These are phyloP conservation scores for Gallinago solitaria DNA, from an alignment of 2,797 vertebrate species.

Conservation along the genomic window DNA sequence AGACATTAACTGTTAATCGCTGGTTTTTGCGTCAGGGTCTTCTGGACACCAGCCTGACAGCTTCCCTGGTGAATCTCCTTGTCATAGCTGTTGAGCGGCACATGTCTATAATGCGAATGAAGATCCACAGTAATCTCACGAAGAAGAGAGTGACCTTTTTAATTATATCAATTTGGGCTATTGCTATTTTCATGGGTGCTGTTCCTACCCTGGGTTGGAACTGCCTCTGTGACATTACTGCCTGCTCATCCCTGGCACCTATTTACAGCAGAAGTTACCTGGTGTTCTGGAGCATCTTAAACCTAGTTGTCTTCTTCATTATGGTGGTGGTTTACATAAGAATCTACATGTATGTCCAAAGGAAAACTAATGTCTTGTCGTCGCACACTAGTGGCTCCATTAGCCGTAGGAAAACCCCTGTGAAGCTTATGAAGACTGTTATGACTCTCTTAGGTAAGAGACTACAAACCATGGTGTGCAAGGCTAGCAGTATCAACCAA, in stretches of 20 bases:
- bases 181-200: conserved; percentile 93
- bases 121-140: conserved; percentile 93
- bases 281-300: conserved; percentile 92
- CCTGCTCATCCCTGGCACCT: conserved; percentile 91
- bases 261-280: conserved; percentile 96
- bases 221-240: conserved; percentile 88
- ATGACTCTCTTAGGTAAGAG: conserved; percentile 95
- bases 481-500: neutral
- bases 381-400: conserved; percentile 89
- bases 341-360: conserved; percentile 94
- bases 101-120: conserved; percentile 93
- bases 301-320: conserved; percentile 90
- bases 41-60: conserved; percentile 91
- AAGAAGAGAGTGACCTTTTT: conserved; percentile 93
- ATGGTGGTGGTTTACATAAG: conserved; percentile 92
- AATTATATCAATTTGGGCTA: conserved; percentile 89
- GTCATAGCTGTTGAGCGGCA: conserved; percentile 96
- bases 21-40: conserved; percentile 96
- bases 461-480: neutral
- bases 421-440: conserved; percentile 98
- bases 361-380: conserved; percentile 86
- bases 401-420: conserved; percentile 89
- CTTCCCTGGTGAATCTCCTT: conserved; percentile 91
- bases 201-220: conserved; percentile 97
- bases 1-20: conserved; percentile 83